A percentile compares a stretch with the other conserved stretches of the same genome.
phyloP scores from a whole-genome alignment of 2,797 vertebrate species.

The Pseudomugil tenellus region DNA sequence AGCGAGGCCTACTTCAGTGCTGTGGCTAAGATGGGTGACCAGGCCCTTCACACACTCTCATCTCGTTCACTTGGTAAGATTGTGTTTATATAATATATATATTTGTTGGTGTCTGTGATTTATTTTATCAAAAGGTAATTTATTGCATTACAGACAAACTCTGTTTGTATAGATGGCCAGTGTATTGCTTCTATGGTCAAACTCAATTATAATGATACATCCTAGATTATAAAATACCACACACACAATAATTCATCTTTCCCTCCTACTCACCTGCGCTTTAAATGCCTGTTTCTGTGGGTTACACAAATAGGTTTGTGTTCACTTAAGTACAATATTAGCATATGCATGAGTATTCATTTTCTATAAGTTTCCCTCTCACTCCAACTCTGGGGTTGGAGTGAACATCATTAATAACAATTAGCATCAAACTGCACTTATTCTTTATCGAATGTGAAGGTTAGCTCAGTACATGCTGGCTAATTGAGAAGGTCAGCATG shows the following conservation, averaged over 20 bases:
- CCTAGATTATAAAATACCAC: not conserved
- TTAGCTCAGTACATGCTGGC: constrained; percentile 23
- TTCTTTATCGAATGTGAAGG: constrained; percentile 8
- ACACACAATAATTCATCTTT: not conserved
- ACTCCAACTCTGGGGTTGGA: constrained; percentile 10
- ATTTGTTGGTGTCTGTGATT: constrained; percentile 17
- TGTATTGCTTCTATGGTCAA: constrained; percentile 10
- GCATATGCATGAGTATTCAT: constrained; percentile 29
- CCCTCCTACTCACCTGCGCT: not conserved
- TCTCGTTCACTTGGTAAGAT: constrained; percentile 90
- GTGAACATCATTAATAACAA: constrained; percentile 26
- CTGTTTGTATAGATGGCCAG: constrained; percentile 4
- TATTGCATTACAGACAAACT: constrained; percentile 11
- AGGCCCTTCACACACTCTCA: constrained; percentile 90
- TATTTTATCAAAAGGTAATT: constrained; percentile 29
- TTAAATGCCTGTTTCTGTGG: not conserved
- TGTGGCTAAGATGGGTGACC: constrained; percentile 92
- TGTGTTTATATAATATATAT: constrained; percentile 13
- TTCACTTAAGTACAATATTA: not conserved
- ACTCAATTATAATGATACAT: not conserved
- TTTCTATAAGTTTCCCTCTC: constrained; percentile 55
- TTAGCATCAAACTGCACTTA: constrained; percentile 28
- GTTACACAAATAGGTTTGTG: not conserved
- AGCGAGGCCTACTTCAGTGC: constrained; percentile 93
- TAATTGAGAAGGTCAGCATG: constrained; percentile 61